Percentiles rank a stretch among this genome's conserved stretches.
Evolutionary conservation across 2,888 invertebrate species (phyloP).

Genomic region (Malthinus seriepunctatus): DNA sequence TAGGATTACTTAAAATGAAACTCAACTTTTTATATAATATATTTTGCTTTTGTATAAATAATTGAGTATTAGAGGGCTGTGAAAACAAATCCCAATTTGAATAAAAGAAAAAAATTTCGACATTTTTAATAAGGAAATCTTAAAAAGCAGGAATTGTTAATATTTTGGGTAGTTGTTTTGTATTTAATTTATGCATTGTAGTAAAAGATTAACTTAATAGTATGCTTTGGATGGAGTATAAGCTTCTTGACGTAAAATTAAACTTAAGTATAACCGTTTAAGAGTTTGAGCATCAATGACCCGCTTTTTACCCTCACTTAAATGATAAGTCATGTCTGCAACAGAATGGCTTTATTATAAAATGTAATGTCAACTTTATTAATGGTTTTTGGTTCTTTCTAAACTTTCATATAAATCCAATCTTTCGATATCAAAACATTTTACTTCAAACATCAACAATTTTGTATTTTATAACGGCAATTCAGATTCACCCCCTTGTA

Average conservation of each 20-base stretch:
- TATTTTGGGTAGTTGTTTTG: constrained; percentile 12
- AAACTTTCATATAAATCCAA: constrained; percentile 1
- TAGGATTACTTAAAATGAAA: too few relatives aligned
- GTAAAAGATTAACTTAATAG: constrained; percentile 13
- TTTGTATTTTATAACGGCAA: too few relatives aligned
- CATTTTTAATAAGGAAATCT: too few relatives aligned
- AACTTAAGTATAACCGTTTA: constrained; percentile 19
- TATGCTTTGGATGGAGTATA: constrained; percentile 9
- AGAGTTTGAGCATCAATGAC: constrained; percentile 11
- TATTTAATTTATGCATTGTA: constrained; percentile 12
- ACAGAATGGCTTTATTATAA: constrained; percentile 16
- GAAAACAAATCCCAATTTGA: too few relatives aligned
- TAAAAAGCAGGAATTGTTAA: background rate
- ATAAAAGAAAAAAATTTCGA: too few relatives aligned
- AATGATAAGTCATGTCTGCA: constrained; percentile 21
- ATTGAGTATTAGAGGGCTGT: too few relatives aligned
- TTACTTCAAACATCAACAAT: too few relatives aligned
- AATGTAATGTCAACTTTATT: constrained; percentile 19
- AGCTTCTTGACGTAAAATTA: constrained; percentile 18
- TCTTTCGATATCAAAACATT: too few relatives aligned
- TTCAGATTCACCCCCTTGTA: too few relatives aligned
- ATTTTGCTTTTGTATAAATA: too few relatives aligned
- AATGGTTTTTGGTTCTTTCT: constrained; percentile 13
- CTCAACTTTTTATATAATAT: too few relatives aligned
- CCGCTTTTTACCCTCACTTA: constrained; percentile 14